Percentiles rank a stretch among this genome's conserved stretches.
These are phyloP conservation scores for Lethrus apterus DNA, from an alignment of 1,140 invertebrate species.

Conservation along the genomic window DNA sequence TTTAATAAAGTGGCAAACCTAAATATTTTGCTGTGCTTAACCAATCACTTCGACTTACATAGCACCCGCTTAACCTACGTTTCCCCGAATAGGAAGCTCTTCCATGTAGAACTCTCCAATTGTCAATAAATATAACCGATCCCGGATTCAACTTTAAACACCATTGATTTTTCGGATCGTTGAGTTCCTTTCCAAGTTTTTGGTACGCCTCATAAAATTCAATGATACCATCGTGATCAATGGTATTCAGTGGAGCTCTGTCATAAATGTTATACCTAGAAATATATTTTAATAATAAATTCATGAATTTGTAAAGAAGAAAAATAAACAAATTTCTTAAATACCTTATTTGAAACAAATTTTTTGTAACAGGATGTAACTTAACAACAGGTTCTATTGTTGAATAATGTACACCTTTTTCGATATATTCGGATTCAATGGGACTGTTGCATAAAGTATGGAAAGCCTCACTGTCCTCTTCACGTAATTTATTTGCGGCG, in stretches of 20 bases:
- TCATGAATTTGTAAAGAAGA: neutral
- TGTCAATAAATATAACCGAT: conserved; percentile 59
- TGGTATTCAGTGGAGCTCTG: conserved; percentile 51
- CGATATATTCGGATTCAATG: conserved; percentile 58
- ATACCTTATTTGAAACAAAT: conserved; percentile 50
- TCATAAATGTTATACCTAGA: conserved; percentile 62
- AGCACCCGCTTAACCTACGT: conserved; percentile 51
- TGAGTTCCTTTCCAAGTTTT: conserved; percentile 49
- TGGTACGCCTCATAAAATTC: conserved; percentile 57
- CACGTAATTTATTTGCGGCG: conserved; percentile 50
- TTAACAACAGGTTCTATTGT: conserved; percentile 48
- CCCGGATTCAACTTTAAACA: conserved; percentile 56
- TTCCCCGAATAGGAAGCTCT: conserved; percentile 55
- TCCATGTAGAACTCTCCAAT: conserved; percentile 68
- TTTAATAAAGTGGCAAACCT: conserved; percentile 8
- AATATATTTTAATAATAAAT: neutral
- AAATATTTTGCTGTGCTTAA: conserved; percentile 42
- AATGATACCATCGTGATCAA: conserved; percentile 43
- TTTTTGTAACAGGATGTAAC: conserved; percentile 42
- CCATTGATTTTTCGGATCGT: conserved; percentile 46
- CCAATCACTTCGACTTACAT: conserved; percentile 55
- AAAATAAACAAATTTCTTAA: neutral
- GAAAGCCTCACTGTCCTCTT: conserved; percentile 47
- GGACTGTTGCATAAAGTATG: conserved; percentile 47
- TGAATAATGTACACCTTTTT: conserved; percentile 48